phyloP scores from a whole-genome alignment of 2,113 vertebrate genomes.

The Caracal caracal region DNA sequence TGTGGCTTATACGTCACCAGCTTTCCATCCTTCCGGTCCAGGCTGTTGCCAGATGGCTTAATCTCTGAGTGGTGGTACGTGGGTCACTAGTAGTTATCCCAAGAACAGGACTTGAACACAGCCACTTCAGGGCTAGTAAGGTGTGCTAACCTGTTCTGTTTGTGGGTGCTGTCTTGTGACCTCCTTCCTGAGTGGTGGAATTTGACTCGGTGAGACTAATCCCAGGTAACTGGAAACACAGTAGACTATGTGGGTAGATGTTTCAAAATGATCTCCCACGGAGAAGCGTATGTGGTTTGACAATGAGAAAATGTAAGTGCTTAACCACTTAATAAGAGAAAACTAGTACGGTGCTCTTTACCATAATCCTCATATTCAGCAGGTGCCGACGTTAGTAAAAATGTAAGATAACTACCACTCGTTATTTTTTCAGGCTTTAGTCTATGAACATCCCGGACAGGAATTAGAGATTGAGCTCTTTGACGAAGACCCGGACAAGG shows the following conservation, averaged over 20 bases:
- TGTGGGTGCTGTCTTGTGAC: background rate
- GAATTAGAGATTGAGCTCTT: conserved; percentile 94
- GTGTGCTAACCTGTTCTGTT: background rate
- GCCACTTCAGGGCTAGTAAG: background rate
- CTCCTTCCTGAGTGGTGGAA: background rate
- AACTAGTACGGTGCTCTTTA: background rate
- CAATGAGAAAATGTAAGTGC: background rate
- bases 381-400: background rate
- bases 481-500: conserved; percentile 97
- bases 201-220: background rate
- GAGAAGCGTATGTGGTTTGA: background rate
- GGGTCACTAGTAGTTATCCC: background rate
- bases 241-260: accelerated
- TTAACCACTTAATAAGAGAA: background rate
- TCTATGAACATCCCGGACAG: conserved; percentile 90
- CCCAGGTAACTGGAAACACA: background rate
- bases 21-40: accelerated
- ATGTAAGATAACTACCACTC: background rate
- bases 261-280: background rate
- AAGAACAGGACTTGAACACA: background rate
- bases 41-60: background rate
- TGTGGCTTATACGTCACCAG: accelerated
- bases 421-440: conserved; percentile 85
- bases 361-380: background rate
- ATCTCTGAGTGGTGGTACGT: background rate